A percentile compares a stretch with the other conserved stretches of the same genome.
Conservation (phyloP, 2,888 invertebrate genomes). For the Ethmia dodecea region DNA sequence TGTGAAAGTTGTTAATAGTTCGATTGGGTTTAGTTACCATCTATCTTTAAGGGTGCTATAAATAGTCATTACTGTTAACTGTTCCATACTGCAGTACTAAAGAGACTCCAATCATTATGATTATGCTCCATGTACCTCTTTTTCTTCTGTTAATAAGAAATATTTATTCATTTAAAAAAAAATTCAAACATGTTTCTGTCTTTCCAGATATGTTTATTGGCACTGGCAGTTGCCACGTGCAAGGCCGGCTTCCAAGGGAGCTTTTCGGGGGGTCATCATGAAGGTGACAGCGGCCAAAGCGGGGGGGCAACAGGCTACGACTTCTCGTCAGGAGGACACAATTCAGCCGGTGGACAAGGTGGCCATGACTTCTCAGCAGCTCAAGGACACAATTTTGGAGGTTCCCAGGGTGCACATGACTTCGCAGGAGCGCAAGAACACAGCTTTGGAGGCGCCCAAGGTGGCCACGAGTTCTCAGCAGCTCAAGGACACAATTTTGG, state of each 20-base stretch:
- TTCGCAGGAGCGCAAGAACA: conserved; percentile 23
- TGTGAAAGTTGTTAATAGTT: too few relatives aligned
- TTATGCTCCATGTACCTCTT: too few relatives aligned
- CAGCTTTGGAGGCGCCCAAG: conserved; percentile 10
- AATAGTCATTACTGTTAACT: too few relatives aligned
- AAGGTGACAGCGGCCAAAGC: conserved; percentile 30
- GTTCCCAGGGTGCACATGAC: conserved; percentile 24
- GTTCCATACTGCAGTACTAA: too few relatives aligned
- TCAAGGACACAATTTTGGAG: conserved; percentile 21
- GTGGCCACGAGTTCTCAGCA: conserved; percentile 11
- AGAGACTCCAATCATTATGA: too few relatives aligned
- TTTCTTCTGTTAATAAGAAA: too few relatives aligned
- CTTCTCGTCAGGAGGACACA: conserved; percentile 15
- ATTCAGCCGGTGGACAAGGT: conserved; percentile 16
- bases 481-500: conserved; percentile 23
- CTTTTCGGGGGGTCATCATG: conserved; percentile 37
- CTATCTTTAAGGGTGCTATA: too few relatives aligned
- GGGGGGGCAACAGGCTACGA: conserved; percentile 20
- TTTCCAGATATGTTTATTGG: conserved; percentile 61
- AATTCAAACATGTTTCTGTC: too few relatives aligned
- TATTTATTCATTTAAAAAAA: too few relatives aligned
- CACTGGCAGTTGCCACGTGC: conserved; percentile 61
- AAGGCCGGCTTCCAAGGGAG: conserved; percentile 49
- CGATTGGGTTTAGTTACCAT: too few relatives aligned
- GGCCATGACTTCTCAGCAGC: conserved; percentile 22